These are phyloP conservation scores for Ommatoiulus sabulosus DNA, from an alignment of 2,888 invertebrate species.

Conservation along the genomic window DNA sequence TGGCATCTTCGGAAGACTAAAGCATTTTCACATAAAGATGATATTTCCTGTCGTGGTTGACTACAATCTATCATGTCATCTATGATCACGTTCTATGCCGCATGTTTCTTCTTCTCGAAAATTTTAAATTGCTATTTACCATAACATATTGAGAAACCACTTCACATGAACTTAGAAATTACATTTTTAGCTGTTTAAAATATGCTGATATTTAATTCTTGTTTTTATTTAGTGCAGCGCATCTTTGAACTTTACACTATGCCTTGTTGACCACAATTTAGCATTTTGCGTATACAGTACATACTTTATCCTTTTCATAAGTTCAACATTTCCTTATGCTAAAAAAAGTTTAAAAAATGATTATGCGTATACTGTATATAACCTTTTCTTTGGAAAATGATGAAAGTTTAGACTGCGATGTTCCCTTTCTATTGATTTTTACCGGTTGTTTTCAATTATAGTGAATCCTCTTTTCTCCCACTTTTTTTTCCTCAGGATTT, in stretches of 20 bases:
- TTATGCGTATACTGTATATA: background rate
- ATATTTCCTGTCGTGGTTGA: no score
- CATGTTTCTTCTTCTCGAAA: no score
- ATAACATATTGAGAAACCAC: no score
- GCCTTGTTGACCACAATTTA: background rate
- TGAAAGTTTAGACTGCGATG: background rate
- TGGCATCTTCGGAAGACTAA: background rate
- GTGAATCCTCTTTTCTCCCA: background rate
- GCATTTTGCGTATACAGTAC: background rate
- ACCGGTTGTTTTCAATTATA: background rate
- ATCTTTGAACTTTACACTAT: background rate
- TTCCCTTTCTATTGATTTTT: constrained; percentile 1
- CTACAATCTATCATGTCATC: no score
- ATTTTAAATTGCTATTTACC: no score
- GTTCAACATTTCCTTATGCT: background rate
- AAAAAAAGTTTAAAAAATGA: background rate
- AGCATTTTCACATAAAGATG: no score
- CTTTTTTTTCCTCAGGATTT: background rate
- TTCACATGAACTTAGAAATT: no score
- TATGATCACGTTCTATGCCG: no score
- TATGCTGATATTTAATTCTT: background rate
- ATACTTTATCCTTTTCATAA: background rate
- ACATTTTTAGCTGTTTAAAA: background rate
- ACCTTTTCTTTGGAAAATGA: background rate
- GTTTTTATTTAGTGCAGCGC: background rate